Conservation (phyloP, 2,888 invertebrate species). For the Phortica magna region DNA sequence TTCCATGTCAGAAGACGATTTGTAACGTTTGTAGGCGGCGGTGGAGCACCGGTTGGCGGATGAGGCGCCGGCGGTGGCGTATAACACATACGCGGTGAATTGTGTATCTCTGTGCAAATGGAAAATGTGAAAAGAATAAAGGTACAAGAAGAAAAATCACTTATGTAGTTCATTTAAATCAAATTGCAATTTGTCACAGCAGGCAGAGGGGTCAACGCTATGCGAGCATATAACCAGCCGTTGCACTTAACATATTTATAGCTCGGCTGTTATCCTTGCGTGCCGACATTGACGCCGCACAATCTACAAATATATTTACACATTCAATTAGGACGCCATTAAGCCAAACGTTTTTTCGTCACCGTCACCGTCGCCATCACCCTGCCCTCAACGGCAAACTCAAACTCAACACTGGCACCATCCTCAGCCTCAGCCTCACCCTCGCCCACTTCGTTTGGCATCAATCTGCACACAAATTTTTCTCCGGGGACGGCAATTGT, state of each 20-base stretch:
- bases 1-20: conserved; percentile 76
- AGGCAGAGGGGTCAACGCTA: no score
- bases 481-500: conserved; percentile 76
- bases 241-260: conserved; percentile 40
- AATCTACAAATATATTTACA: conserved; percentile 76
- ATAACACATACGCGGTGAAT: conserved; percentile 73
- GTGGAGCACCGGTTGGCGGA: background rate
- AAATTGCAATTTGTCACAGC: conserved; percentile 69
- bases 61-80: conserved; percentile 62
- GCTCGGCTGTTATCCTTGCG: conserved; percentile 62
- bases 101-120: conserved; percentile 70
- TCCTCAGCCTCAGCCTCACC: background rate
- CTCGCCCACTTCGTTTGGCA: conserved; percentile 41
- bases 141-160: conserved; percentile 63
- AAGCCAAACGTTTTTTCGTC: conserved; percentile 57
- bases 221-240: conserved; percentile 28
- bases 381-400: conserved; percentile 38
- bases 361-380: conserved; percentile 47
- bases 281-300: conserved; percentile 64
- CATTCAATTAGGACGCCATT: conserved; percentile 76
- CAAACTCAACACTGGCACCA: conserved; percentile 43
- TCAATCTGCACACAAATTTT: conserved; percentile 67
- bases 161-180: conserved; percentile 71
- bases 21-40: conserved; percentile 29
- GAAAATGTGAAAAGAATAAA: conserved; percentile 21